Evolutionary conservation across 2,113 vertebrate genomes (phyloP).

Genomic region (Charina bottae): DNA sequence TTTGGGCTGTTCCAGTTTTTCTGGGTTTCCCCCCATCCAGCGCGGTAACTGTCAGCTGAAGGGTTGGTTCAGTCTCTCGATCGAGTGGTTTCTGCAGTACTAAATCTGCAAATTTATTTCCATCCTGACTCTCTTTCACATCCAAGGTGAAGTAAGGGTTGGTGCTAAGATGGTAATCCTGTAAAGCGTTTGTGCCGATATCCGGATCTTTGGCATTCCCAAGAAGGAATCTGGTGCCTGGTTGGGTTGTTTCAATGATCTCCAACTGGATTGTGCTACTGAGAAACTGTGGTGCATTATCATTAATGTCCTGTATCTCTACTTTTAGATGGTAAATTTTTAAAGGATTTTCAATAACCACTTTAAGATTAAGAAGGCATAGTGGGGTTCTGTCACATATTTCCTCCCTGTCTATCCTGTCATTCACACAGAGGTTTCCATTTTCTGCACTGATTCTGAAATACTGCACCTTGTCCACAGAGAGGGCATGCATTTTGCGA

Average conservation of each 20-base stretch:
- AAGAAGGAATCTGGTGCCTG: not conserved
- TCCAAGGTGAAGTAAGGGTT: not conserved
- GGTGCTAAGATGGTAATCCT: not conserved
- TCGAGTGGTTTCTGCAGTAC: constrained; percentile 7
- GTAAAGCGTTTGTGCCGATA: not conserved
- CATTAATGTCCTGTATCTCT: constrained; percentile 8
- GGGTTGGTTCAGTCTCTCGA: not conserved
- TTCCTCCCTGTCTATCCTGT: not conserved
- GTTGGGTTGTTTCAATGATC: not conserved
- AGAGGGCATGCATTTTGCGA: not conserved
- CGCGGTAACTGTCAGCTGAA: not conserved
- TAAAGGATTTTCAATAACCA: constrained; percentile 3
- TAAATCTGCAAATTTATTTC: constrained; percentile 1
- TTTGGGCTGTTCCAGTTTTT: constrained; percentile 2
- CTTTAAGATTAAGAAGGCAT: not conserved
- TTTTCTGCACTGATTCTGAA: not conserved
- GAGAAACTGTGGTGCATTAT: not conserved
- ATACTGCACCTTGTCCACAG: not conserved
- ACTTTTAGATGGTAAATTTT: not conserved
- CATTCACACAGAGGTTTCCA: constrained; percentile 5
- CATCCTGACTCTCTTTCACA: not conserved
- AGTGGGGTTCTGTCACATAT: not conserved
- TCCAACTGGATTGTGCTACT: not conserved
- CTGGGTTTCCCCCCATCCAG: not conserved
- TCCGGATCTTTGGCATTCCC: constrained; percentile 5